Base-by-base conservation (phyloP, 2,113 vertebrate species). In the Pterophyllum scalare region DNA sequence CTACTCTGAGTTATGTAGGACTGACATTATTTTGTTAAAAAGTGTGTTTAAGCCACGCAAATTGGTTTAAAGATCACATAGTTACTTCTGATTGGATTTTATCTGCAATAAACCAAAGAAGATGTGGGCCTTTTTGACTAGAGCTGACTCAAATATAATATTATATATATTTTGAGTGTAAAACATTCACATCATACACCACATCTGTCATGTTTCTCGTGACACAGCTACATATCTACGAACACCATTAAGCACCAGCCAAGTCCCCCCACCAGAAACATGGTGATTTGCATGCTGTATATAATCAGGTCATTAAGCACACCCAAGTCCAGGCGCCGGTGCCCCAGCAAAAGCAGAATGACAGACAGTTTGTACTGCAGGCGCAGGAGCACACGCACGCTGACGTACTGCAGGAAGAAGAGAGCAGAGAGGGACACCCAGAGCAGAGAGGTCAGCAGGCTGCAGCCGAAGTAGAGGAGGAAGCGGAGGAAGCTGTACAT, bases 191-290 rank as follows among this genome's bases (percentile, higher is more conserved):
- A 75, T 85, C 43, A 58, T 22, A 75, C 75, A 17, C 46, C 24
- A 67, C 65, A 59, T 74, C 54, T 79, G 10, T 54, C 24, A 28
- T 11, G 6, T 20, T 19, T 17, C 77, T 40, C 52, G 59, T 28
- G 26, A 24, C 1, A 26, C n/a, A 43, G 86, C 86, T 95, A 99
- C 98, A 99, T 99, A 94, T 99, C 98, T 93, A 99, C 97, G 87
- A 99, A 99, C 33, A 99, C 98, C 98, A 99, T 98, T 93, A 99
- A 99, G 93, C 98, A 99, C 98, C 98, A 99, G 52, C 98, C 98
- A 72, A 99, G 96, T 10, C 98, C 98, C 7, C 98, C 98, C 31
- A 99, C 97, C 87, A 99, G 96, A 92, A 98, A 98, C 98, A 99
- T 97, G 87, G 98, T 99, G 81, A 99, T 97, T 56, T 98, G 98